Conservation (phyloP, 2,113 vertebrate genomes). For the Corynorhinus townsendii region DNA sequence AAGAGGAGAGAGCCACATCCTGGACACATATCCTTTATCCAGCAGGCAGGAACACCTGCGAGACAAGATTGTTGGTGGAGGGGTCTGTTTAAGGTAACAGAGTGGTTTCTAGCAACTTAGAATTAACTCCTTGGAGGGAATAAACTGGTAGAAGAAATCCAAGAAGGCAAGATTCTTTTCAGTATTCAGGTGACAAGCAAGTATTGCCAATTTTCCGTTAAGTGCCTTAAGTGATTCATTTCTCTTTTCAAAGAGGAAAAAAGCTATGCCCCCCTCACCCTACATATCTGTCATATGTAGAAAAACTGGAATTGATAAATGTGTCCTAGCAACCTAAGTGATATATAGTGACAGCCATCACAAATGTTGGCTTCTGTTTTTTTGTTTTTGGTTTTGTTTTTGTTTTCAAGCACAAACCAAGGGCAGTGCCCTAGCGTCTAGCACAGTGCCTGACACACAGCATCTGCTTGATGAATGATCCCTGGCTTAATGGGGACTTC, state of each 20-base stretch:
- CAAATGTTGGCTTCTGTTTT: not conserved
- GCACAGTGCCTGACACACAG: not conserved
- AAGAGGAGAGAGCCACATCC: not conserved
- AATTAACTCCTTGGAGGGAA: not conserved
- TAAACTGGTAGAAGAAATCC: not conserved
- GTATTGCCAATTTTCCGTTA: not conserved
- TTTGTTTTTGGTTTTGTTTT: too few relatives aligned
- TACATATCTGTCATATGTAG: not conserved
- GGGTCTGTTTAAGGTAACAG: too few relatives aligned
- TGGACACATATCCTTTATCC: not conserved
- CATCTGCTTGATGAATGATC: not conserved
- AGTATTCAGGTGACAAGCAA: not conserved
- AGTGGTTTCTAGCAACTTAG: not conserved
- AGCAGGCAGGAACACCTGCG: too few relatives aligned
- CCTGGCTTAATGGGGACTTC: not conserved
- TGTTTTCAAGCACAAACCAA: not conserved
- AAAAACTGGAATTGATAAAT: not conserved
- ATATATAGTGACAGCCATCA: not conserved
- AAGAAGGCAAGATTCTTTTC: not conserved
- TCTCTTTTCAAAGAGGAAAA: not conserved
- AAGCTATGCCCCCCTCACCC: not conserved
- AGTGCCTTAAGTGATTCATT: not conserved
- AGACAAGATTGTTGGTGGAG: not conserved
- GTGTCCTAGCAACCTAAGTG: not conserved
- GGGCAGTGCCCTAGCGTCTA: fast-evolving